These are phyloP conservation scores for Martes martes DNA, from an alignment of 2,113 vertebrate species.

Conservation along the genomic window DNA sequence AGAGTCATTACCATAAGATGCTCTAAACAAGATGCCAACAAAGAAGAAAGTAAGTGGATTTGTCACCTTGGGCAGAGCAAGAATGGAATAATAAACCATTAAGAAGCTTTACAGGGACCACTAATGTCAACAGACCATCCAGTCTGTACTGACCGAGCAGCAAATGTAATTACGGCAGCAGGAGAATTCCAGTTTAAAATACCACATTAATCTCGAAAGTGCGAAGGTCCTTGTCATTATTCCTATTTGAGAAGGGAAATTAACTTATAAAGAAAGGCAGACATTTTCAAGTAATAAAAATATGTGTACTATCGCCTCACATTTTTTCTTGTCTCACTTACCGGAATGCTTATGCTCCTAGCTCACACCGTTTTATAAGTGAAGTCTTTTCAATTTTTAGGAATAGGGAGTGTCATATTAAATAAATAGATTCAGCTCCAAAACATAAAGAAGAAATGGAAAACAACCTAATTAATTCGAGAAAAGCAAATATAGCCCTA, in stretches of 20 bases:
- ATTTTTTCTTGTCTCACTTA: constrained; percentile 25
- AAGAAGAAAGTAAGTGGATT: not conserved
- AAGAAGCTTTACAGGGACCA: constrained; percentile 42
- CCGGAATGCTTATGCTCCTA: not conserved
- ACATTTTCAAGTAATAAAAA: not conserved
- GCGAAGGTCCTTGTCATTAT: constrained; percentile 28
- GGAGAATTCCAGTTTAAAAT: constrained; percentile 49
- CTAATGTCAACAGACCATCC: constrained; percentile 38
- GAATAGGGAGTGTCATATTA: not conserved
- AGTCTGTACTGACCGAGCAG: constrained; percentile 19
- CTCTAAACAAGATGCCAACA: constrained; percentile 41
- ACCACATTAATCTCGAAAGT: constrained; percentile 12
- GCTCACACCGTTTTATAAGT: not conserved
- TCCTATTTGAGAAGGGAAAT: constrained; percentile 28
- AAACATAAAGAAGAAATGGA: not conserved
- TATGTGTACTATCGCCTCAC: not conserved
- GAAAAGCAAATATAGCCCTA: not conserved
- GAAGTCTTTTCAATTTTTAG: not conserved
- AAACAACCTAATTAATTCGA: constrained; percentile 28
- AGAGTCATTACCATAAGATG: not conserved
- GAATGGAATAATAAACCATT: constrained; percentile 42
- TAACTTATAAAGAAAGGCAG: constrained; percentile 23
- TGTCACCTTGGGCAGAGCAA: not conserved
- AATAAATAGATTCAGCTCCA: not conserved
- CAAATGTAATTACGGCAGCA: constrained; percentile 47